Percentiles rank a stretch among this genome's conserved stretches.
phyloP scores from a whole-genome alignment of 2,888 invertebrate genomes.

The Eupelmus urozonus region DNA sequence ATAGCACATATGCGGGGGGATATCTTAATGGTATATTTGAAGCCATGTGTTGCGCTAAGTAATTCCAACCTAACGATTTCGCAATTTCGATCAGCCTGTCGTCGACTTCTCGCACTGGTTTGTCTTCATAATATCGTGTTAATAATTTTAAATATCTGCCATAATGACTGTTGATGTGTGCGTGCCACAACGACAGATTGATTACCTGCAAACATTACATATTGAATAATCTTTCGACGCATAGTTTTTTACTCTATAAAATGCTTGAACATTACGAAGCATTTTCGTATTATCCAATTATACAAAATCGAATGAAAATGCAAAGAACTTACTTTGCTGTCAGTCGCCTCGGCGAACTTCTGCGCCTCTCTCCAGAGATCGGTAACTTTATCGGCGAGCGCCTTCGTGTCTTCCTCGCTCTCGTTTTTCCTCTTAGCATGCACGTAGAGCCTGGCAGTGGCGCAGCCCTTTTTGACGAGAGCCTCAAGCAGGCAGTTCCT shows the following conservation, averaged over 20 bases:
- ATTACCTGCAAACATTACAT: slow-evolving; percentile 79
- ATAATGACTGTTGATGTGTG: slow-evolving; percentile 86
- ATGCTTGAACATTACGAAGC: too few relatives aligned
- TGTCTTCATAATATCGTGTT: slow-evolving; percentile 88
- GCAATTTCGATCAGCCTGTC: slow-evolving; percentile 83
- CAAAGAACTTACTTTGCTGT: slow-evolving; percentile 82
- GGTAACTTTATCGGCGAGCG: slow-evolving; percentile 81
- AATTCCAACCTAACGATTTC: slow-evolving; percentile 84
- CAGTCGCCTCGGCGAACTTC: slow-evolving; percentile 89
- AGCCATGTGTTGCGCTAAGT: slow-evolving; percentile 80
- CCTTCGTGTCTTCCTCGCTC: slow-evolving; percentile 72
- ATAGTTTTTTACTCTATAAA: too few relatives aligned
- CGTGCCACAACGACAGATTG: slow-evolving; percentile 90
- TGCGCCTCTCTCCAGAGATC: slow-evolving; percentile 84
- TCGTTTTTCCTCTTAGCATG: slow-evolving; percentile 70
- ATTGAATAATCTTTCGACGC: too few relatives aligned
- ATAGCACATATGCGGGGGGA: slow-evolving; percentile 84
- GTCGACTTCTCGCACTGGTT: slow-evolving; percentile 86
- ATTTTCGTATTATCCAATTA: too few relatives aligned
- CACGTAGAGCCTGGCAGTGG: slow-evolving; percentile 82
- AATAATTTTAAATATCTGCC: slow-evolving; percentile 90
- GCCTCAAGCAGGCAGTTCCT: slow-evolving; percentile 89
- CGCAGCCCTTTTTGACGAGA: slow-evolving; percentile 86
- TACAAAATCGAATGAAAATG: slow-evolving; percentile 28
- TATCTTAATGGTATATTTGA: slow-evolving; percentile 83